These are phyloP conservation scores for Gnatocerus cornutus DNA, from an alignment of 2,888 invertebrate genomes.

Conservation along the genomic window DNA sequence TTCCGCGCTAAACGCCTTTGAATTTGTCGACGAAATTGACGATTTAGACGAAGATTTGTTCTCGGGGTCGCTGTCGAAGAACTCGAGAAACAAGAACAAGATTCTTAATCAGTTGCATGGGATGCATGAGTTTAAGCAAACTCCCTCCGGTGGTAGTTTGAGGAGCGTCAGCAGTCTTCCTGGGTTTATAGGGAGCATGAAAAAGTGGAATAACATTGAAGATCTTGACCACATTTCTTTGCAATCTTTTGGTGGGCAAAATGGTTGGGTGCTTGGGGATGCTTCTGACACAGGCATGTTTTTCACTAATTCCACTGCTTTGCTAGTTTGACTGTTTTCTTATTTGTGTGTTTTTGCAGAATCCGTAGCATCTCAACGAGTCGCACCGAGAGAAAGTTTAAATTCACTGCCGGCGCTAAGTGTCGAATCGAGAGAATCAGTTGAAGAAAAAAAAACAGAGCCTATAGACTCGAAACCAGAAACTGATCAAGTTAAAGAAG, in stretches of 20 bases:
- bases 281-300: constrained; percentile 69
- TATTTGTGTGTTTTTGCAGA: constrained; percentile 54
- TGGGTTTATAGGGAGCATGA: constrained; percentile 61
- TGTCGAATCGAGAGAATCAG: constrained; percentile 9
- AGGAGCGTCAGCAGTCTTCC: constrained; percentile 62
- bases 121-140: constrained; percentile 56
- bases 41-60: constrained; percentile 59
- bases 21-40: constrained; percentile 58
- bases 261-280: constrained; percentile 67
- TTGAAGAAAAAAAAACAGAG: neutral
- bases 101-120: constrained; percentile 59
- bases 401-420: constrained; percentile 18
- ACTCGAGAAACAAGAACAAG: constrained; percentile 48
- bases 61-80: constrained; percentile 51
- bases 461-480: neutral
- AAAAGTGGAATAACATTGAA: constrained; percentile 67
- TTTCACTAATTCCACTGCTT: constrained; percentile 53
- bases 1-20: constrained; percentile 55
- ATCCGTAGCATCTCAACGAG: constrained; percentile 49
- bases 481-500: constrained; percentile 43
- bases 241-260: constrained; percentile 56
- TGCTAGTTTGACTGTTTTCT: constrained; percentile 11
- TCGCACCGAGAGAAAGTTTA: constrained; percentile 40
- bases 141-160: constrained; percentile 60
- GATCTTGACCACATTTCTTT: constrained; percentile 64